Evolutionary conservation across 2,113 vertebrate genomes (phyloP).

Genomic region (Gymnobelideus leadbeateri): DNA sequence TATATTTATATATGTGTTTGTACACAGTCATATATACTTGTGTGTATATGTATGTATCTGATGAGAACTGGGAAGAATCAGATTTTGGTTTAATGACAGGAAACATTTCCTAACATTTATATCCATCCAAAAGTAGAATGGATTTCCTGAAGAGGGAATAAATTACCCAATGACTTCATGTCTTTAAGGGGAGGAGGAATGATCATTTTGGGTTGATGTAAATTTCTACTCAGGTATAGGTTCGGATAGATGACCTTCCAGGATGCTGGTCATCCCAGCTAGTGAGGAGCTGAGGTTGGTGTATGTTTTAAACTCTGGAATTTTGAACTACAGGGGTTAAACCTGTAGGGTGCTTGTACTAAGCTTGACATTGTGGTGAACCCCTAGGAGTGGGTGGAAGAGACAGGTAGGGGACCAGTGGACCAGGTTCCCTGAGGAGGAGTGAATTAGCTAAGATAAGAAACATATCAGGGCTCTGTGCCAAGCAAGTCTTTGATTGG

Average conservation of each 20-base stretch:
- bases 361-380: background rate
- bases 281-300: background rate
- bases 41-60: background rate
- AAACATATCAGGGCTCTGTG: background rate
- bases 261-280: background rate
- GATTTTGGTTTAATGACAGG: background rate
- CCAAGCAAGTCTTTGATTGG: background rate
- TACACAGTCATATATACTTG: no score
- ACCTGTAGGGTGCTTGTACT: background rate
- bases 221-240: background rate
- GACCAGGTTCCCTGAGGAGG: background rate
- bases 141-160: background rate
- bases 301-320: background rate
- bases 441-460: background rate
- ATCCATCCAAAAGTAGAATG: background rate
- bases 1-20: no score
- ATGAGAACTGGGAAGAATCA: background rate
- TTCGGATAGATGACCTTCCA: background rate
- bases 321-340: background rate
- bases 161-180: background rate
- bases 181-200: background rate
- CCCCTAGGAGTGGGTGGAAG: background rate
- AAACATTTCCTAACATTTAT: background rate
- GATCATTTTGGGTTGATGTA: background rate
- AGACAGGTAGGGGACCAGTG: background rate